Conservation (phyloP, 2,797 vertebrate genomes). For the Molothrus ater region DNA sequence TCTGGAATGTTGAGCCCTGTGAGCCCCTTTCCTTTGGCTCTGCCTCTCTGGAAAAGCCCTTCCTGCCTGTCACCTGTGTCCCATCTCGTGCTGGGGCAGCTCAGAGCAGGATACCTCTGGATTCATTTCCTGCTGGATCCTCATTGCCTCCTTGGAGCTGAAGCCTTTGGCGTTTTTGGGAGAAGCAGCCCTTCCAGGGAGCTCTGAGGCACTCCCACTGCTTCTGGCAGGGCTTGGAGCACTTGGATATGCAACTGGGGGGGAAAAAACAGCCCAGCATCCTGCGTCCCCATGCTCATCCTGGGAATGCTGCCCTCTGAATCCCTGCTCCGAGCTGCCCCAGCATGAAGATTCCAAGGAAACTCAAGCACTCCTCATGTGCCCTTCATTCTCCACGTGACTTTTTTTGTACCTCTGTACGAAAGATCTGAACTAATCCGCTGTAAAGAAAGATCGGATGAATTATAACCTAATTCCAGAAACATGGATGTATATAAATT, state of each 20-base stretch:
- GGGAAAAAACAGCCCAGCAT: not conserved
- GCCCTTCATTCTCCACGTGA: conserved; percentile 62
- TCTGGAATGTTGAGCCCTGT: not conserved
- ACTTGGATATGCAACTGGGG: conserved; percentile 35
- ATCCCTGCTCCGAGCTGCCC: conserved; percentile 56
- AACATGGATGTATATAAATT: conserved; percentile 80
- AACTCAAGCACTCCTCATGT: conserved; percentile 40
- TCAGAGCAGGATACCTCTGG: not conserved
- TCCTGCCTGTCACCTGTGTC: conserved; percentile 11
- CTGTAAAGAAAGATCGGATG: conserved; percentile 79
- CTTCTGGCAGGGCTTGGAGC: not conserved
- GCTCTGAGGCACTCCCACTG: not conserved
- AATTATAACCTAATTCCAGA: conserved; percentile 79
- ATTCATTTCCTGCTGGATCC: not conserved
- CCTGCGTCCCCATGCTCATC: not conserved
- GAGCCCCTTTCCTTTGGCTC: not conserved
- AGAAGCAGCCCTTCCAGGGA: conserved; percentile 2
- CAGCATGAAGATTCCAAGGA: conserved; percentile 59
- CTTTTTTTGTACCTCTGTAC: conserved; percentile 77
- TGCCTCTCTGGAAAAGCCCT: conserved; percentile 3
- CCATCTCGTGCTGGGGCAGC: not conserved
- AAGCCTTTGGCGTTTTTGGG: not conserved
- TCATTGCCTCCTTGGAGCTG: not conserved
- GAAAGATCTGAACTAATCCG: conserved; percentile 76
- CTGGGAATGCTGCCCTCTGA: conserved; percentile 40